Evolutionary conservation across 2,888 invertebrate species (phyloP).

Genomic region (Lasioglossum morio): DNA sequence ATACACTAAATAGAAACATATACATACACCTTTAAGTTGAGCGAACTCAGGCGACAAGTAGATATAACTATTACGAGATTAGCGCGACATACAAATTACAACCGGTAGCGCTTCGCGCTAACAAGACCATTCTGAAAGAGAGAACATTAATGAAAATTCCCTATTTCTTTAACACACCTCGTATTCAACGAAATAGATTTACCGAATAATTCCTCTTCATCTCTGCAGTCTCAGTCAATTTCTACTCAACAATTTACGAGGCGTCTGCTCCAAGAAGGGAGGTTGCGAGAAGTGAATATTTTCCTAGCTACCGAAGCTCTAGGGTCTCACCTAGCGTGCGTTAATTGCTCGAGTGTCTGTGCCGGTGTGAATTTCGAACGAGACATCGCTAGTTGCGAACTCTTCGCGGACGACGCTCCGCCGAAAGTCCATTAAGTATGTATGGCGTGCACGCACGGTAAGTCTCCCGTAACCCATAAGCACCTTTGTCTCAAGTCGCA

Average conservation of each 20-base stretch:
- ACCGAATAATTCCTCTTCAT: too few relatives aligned
- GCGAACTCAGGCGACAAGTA: too few relatives aligned
- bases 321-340: background rate
- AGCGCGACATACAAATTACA: too few relatives aligned
- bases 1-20: too few relatives aligned
- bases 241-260: background rate
- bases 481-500: slow-evolving; percentile 64
- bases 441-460: slow-evolving; percentile 62
- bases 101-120: too few relatives aligned
- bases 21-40: too few relatives aligned
- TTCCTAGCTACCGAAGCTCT: background rate
- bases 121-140: too few relatives aligned
- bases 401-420: slow-evolving; percentile 32
- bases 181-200: background rate
- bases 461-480: slow-evolving; percentile 62
- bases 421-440: slow-evolving; percentile 65
- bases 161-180: too few relatives aligned
- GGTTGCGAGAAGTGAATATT: background rate
- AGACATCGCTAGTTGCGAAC: slow-evolving; percentile 5
- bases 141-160: too few relatives aligned
- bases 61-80: too few relatives aligned
- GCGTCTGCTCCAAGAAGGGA: background rate
- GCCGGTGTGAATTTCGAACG: background rate
- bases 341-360: background rate
- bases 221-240: background rate